phyloP scores from a whole-genome alignment of 2,888 invertebrate genomes.

The Nymphalis c-album region DNA sequence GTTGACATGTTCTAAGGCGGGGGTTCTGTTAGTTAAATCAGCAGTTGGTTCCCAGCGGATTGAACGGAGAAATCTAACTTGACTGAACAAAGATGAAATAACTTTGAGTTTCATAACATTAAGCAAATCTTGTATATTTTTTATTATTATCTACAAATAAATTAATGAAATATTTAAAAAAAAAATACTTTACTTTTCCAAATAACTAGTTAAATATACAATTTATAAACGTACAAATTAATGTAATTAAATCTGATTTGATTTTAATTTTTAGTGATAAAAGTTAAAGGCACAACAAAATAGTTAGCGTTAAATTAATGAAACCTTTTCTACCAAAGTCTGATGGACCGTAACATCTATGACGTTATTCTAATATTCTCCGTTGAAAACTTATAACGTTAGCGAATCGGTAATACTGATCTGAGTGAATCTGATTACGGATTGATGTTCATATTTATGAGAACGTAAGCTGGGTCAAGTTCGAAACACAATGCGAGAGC shows the following conservation, averaged over 20 bases:
- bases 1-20: not conserved
- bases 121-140: too few species aligned
- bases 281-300: too few species aligned
- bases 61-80: not conserved
- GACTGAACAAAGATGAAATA: not conserved
- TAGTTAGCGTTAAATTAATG: too few species aligned
- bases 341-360: not conserved
- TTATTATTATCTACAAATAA: too few species aligned
- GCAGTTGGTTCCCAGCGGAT: not conserved
- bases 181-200: too few species aligned
- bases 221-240: too few species aligned
- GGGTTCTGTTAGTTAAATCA: not conserved
- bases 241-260: too few species aligned
- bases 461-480: conserved; percentile 7
- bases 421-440: conserved; percentile 5
- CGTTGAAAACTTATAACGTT: not conserved
- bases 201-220: too few species aligned
- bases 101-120: too few species aligned
- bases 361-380: not conserved
- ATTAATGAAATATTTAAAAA: too few species aligned
- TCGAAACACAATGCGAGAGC: not conserved
- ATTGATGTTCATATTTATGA: conserved; percentile 2
- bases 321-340: too few species aligned
- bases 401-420: not conserved
- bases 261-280: too few species aligned